A percentile compares a stretch with the other conserved stretches of the same genome.
Conservation (phyloP, 2,113 vertebrate species). For the Anguilla japonica region DNA sequence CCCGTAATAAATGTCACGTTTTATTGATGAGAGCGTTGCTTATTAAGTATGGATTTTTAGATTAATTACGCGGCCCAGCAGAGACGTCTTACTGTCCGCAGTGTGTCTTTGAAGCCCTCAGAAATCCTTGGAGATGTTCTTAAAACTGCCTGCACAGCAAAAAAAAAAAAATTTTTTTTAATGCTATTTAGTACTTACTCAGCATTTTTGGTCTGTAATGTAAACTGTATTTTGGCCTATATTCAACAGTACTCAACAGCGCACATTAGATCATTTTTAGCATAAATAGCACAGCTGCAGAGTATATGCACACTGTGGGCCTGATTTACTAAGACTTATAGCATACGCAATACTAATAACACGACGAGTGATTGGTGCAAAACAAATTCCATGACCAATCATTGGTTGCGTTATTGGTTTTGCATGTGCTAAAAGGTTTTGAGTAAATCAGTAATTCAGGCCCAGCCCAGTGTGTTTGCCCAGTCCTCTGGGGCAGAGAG, state of each 20-base stretch:
- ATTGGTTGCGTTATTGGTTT: no score
- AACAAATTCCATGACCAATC: no score
- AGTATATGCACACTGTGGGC: not conserved
- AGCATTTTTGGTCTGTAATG: not conserved
- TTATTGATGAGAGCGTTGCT: conserved; percentile 24
- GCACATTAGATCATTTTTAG: not conserved
- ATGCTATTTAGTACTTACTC: not conserved
- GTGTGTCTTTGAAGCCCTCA: conserved; percentile 11
- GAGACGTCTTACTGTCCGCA: conserved; percentile 15
- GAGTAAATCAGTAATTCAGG: not conserved
- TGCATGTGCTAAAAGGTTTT: no score
- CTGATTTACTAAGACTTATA: no score
- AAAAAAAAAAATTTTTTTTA: not conserved
- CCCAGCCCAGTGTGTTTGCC: not conserved
- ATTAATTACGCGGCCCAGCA: conserved; percentile 19
- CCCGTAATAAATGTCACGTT: conserved; percentile 21
- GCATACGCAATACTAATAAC: no score
- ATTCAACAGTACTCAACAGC: not conserved
- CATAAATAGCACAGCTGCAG: not conserved
- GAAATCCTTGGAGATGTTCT: conserved; percentile 15
- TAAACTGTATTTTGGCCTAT: not conserved
- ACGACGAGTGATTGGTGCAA: no score
- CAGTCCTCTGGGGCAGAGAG: not conserved
- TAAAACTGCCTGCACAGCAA: conserved; percentile 1
- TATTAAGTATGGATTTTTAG: conserved; percentile 29